Conservation (phyloP, 2,113 vertebrate species). For the Microcebus murinus region DNA sequence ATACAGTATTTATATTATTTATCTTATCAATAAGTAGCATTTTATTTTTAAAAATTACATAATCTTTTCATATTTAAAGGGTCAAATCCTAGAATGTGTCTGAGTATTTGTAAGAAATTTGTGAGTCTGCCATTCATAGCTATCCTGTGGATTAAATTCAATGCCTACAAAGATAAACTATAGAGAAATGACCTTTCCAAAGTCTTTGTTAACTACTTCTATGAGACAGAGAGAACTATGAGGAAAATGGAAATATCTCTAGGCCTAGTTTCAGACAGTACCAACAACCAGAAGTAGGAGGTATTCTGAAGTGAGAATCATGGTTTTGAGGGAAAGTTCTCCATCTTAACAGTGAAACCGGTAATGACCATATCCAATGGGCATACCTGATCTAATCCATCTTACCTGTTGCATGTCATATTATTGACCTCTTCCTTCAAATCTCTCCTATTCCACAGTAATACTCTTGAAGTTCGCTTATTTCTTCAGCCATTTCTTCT, state of each 20-base stretch:
- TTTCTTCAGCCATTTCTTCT: slow-evolving; percentile 13
- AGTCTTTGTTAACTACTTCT: background rate
- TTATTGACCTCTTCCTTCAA: background rate
- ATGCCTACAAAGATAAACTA: background rate
- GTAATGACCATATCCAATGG: background rate
- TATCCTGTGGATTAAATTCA: slow-evolving; percentile 14
- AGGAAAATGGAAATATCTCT: background rate
- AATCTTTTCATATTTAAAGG: slow-evolving; percentile 20
- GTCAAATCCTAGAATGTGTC: background rate
- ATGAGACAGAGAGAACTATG: background rate
- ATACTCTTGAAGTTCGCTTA: background rate
- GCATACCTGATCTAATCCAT: background rate
- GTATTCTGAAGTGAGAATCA: background rate
- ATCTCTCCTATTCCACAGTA: background rate
- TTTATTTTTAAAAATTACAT: slow-evolving; percentile 16
- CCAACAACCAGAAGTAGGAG: background rate
- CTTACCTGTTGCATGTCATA: background rate
- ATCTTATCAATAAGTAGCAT: background rate
- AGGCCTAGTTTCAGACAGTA: background rate
- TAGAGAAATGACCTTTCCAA: background rate
- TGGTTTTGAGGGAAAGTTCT: background rate
- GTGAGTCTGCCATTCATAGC: background rate
- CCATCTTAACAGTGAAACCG: background rate
- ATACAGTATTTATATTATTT: background rate
- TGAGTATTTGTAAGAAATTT: slow-evolving; percentile 5